These are phyloP conservation scores for Alectura lathami DNA, from an alignment of 2,113 vertebrate genomes.

Conservation along the genomic window DNA sequence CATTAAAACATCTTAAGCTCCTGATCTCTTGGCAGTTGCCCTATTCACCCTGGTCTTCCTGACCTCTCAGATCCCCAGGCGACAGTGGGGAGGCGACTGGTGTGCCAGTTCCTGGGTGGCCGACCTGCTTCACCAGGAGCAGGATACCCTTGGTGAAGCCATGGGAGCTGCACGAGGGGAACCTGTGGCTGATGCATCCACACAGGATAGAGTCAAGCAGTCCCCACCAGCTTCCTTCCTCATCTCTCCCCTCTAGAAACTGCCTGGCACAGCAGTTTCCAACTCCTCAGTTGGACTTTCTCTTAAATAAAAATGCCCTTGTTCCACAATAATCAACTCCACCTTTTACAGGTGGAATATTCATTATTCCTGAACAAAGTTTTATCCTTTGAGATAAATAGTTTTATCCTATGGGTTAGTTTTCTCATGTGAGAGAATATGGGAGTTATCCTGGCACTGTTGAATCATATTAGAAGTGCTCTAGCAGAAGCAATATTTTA, in stretches of 20 bases:
- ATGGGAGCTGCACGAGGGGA: background rate
- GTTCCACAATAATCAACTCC: background rate
- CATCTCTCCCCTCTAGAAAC: background rate
- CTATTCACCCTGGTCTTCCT: background rate
- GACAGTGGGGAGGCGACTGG: background rate
- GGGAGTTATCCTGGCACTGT: background rate
- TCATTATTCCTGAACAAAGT: background rate
- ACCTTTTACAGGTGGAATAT: background rate
- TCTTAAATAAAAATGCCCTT: background rate
- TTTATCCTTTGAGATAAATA: background rate
- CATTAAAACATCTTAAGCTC: background rate
- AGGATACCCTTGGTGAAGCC: rapidly evolving
- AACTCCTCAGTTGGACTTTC: background rate
- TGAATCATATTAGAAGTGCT: background rate
- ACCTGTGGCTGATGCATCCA: background rate
- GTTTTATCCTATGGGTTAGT: background rate
- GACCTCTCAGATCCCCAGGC: background rate
- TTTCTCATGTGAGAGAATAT: background rate
- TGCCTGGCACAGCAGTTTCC: background rate
- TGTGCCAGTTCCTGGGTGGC: background rate
- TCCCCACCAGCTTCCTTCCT: rapidly evolving
- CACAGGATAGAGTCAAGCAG: background rate
- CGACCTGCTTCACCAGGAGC: background rate
- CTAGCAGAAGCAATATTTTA: background rate
- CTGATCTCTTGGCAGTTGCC: background rate